Evolutionary conservation across 2,888 invertebrate species (phyloP).

Genomic region (Patella depressa): DNA sequence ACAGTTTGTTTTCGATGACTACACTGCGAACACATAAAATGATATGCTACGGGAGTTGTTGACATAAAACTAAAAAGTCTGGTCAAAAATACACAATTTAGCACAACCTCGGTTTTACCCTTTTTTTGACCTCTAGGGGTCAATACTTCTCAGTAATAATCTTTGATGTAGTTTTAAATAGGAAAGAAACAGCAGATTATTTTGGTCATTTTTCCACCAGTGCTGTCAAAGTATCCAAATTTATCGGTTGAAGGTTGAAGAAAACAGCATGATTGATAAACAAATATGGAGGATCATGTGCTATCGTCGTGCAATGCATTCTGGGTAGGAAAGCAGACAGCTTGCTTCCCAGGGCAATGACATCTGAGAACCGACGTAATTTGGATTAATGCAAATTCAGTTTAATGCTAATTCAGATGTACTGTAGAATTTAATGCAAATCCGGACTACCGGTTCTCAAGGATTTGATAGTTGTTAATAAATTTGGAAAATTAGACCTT

Average conservation of each 20-base stretch:
- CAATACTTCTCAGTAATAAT: slow-evolving; percentile 15
- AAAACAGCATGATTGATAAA: slow-evolving; percentile 23
- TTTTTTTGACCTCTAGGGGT: slow-evolving; percentile 16
- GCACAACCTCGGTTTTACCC: slow-evolving; percentile 20
- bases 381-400: too few species aligned
- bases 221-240: not conserved
- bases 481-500: too few species aligned
- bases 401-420: too few species aligned
- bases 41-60: not conserved
- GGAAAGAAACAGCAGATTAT: not conserved
- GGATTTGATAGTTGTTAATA: too few species aligned
- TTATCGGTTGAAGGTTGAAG: not conserved
- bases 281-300: slow-evolving; percentile 38
- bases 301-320: slow-evolving; percentile 30
- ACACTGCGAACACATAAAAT: too few species aligned
- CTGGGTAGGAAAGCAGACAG: slow-evolving; percentile 23
- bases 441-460: too few species aligned
- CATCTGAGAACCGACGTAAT: too few species aligned
- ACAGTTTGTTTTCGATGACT: too few species aligned
- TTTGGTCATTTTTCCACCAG: not conserved
- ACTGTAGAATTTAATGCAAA: too few species aligned
- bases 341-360: not conserved
- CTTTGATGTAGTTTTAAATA: not conserved
- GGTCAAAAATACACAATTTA: not conserved
- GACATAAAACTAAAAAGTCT: not conserved